Base-by-base conservation (phyloP, 2,113 vertebrate species). In the Petromus typicus region DNA sequence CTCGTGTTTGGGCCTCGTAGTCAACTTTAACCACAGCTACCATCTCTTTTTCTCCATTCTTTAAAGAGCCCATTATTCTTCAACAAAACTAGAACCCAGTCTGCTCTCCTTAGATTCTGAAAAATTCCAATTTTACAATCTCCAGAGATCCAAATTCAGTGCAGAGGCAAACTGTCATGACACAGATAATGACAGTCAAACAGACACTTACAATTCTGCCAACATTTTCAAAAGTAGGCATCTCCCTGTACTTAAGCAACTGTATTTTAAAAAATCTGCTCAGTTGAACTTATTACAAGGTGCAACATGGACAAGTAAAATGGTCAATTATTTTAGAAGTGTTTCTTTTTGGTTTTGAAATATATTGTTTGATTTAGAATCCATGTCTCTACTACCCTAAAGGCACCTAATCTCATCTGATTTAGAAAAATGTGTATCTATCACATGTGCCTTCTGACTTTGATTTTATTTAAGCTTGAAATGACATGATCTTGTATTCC, bases 391-490 rank as follows among this genome's bases (percentile, higher is more conserved):
- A 43, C 12, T 23, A 75, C 71, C 71, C 5, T 1, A 7, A 45
- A 75, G 20, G 25, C 43, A 43, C 5, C 23, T 45, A 6, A 7
- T 75, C 40, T 75, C 12, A 45, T 30, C 40, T 45, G 40, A 43
- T 73, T 75, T 45, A 75, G 40, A 75, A 45, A 96, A 89, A 93
- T 51, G 2, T 54, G 23, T 64, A 32, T 23, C 6, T 79, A 4
- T 13, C 59, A 66, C 54, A 86, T 80, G 90, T 81, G 82, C n/a
- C 32, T 67, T 75, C 32, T 61, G 81, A 75, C 78, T 92, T 45
- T 96, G 8, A 57, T 57, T 92, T 95, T 63, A 69, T 78, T 97
- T 95, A 64, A 95, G 13, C 32, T 90, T 76, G 51, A 64, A 93
- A 67, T 90, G 43, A 90, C 79, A 91, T 92, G 17, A 92, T 34